These are phyloP conservation scores for Emydura subglobosa DNA, from an alignment of 2,113 vertebrate species.

Conservation along the genomic window DNA sequence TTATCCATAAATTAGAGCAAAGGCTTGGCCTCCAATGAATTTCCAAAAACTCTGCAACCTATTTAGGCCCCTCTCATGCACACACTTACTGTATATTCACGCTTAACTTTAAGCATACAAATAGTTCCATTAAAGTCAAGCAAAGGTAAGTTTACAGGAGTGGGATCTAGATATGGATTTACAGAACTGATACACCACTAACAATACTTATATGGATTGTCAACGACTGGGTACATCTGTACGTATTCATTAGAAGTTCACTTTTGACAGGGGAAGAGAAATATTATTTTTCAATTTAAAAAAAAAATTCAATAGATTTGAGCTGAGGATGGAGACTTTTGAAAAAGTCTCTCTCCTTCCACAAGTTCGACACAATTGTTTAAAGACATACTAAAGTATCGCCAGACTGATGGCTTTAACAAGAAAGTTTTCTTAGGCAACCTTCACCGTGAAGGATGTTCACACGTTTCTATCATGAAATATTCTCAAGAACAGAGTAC, in stretches of 20 bases:
- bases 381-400: not conserved
- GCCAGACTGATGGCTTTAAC: not conserved
- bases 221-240: not conserved
- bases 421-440: not conserved
- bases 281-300: not conserved
- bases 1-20: not conserved
- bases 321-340: not conserved
- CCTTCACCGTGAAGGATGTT: not conserved
- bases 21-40: not conserved
- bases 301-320: not conserved
- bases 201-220: not conserved
- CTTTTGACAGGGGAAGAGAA: slow-evolving; percentile 22
- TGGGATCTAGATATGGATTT: not conserved
- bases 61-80: fast-evolving
- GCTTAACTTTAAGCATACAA: not conserved
- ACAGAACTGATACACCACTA: not conserved
- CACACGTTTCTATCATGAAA: not conserved
- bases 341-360: not conserved
- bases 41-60: not conserved
- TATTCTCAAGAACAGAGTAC: not conserved
- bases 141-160: not conserved
- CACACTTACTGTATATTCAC: not conserved
- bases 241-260: not conserved
- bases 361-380: fast-evolving
- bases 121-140: not conserved